These are phyloP conservation scores for Pangasius krempfi DNA, from an alignment of 2,797 vertebrate genomes.

Conservation along the genomic window DNA sequence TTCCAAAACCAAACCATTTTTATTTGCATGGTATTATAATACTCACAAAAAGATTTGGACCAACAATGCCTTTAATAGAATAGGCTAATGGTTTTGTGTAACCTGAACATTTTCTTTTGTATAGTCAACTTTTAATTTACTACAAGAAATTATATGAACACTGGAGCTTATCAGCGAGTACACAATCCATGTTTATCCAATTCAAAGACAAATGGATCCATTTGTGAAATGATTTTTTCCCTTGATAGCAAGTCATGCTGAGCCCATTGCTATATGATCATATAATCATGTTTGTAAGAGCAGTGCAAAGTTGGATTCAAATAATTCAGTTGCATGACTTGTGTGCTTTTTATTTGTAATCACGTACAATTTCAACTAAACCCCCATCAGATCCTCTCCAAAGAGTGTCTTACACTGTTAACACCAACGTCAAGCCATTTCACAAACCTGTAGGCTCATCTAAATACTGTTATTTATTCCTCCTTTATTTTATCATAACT, in stretches of 20 bases:
- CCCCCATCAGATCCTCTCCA: neutral
- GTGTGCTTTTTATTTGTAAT: neutral
- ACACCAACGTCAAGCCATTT: neutral
- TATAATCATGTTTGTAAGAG: constrained; percentile 1
- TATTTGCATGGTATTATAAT: neutral
- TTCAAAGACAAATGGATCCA: constrained; percentile 39
- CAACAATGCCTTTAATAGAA: constrained; percentile 33
- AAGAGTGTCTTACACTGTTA: neutral
- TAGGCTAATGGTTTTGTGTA: constrained; percentile 26
- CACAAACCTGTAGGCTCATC: neutral
- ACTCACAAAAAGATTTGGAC: neutral
- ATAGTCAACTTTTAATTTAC: constrained; percentile 28
- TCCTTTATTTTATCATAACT: neutral
- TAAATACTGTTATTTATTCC: neutral
- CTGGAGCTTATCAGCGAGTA: constrained; percentile 45
- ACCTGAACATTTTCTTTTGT: constrained; percentile 12
- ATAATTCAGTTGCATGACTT: constrained; percentile 10
- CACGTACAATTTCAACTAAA: neutral
- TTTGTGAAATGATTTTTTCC: constrained; percentile 36
- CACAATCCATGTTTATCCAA: constrained; percentile 43
- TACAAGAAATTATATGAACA: constrained; percentile 35
- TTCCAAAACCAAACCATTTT: neutral
- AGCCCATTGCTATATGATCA: neutral
- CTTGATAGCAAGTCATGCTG: constrained; percentile 4
- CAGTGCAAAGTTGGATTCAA: neutral